phyloP scores from a whole-genome alignment of 1,140 invertebrate genomes.

The Scaptodrosophila lebanonensis region DNA sequence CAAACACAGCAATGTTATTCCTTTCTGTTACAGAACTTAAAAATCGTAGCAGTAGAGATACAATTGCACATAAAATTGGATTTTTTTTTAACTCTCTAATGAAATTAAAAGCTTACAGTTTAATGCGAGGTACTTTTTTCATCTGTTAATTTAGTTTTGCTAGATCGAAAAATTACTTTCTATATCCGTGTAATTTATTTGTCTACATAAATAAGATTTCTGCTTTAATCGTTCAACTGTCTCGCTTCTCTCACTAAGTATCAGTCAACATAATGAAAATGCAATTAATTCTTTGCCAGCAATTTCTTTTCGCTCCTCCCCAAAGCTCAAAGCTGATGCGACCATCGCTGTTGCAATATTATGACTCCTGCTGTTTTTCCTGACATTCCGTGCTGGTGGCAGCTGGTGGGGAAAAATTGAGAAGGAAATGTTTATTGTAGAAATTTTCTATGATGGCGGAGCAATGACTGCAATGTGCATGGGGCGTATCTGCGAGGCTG shows the following conservation, averaged over 20 bases:
- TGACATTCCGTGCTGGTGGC: conserved; percentile 37
- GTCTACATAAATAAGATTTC: conserved; percentile 33
- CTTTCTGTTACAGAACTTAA: too few species aligned
- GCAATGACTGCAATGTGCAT: conserved; percentile 40
- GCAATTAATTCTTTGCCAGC: conserved; percentile 77
- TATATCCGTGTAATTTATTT: conserved; percentile 70
- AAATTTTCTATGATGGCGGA: conserved; percentile 65
- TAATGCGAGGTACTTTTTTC: not conserved
- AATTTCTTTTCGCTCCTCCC: conserved; percentile 55
- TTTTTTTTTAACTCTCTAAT: not conserved
- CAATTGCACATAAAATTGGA: too few species aligned
- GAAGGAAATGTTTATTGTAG: conserved; percentile 68
- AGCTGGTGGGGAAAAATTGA: conserved; percentile 27
- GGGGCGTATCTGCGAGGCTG: too few species aligned
- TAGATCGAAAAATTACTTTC: conserved; percentile 47
- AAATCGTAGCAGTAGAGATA: too few species aligned
- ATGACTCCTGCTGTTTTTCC: conserved; percentile 72
- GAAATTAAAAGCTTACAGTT: not conserved
- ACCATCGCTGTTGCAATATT: conserved; percentile 65
- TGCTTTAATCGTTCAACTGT: not conserved
- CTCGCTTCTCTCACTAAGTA: conserved; percentile 24
- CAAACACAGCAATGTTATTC: too few species aligned
- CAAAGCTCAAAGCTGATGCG: conserved; percentile 41
- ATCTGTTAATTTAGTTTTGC: too few species aligned
- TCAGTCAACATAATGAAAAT: conserved; percentile 77